These are phyloP conservation scores for Rugalucina vietnamica DNA, from an alignment of 2,888 invertebrate species.

Conservation along the genomic window DNA sequence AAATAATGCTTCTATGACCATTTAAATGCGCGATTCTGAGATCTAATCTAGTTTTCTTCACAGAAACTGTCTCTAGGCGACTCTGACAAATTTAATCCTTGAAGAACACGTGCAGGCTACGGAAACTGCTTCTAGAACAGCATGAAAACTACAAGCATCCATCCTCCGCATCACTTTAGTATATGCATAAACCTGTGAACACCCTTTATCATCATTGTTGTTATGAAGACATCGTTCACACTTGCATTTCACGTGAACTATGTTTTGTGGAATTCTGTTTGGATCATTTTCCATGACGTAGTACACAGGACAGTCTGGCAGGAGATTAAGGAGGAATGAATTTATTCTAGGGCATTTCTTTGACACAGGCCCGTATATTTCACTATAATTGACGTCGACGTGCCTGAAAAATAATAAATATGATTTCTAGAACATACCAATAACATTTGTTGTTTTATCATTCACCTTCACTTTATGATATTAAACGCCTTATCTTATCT, in stretches of 20 bases:
- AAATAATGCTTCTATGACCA: too few species aligned
- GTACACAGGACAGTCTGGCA: conserved; percentile 41
- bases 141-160: neutral
- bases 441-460: too few species aligned
- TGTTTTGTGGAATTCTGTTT: conserved; percentile 45
- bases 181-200: conserved; percentile 24
- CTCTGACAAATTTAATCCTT: neutral
- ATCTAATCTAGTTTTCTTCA: too few species aligned
- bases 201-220: neutral
- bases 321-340: neutral
- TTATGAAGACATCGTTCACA: conserved; percentile 35
- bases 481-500: too few species aligned
- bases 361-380: conserved; percentile 37
- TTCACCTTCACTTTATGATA: too few species aligned
- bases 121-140: conserved; percentile 22
- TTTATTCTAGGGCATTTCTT: conserved; percentile 28
- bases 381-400: neutral
- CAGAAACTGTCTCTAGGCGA: too few species aligned
- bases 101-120: conserved; percentile 32
- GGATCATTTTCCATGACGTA: conserved; percentile 46
- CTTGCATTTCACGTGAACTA: conserved; percentile 42
- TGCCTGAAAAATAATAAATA: neutral
- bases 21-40: too few species aligned
- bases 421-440: too few species aligned
- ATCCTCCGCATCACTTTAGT: conserved; percentile 27